Percentiles rank a stretch among this genome's conserved stretches.
Conservation (phyloP, 2,113 vertebrate species). For the Typhlomys cinereus region DNA sequence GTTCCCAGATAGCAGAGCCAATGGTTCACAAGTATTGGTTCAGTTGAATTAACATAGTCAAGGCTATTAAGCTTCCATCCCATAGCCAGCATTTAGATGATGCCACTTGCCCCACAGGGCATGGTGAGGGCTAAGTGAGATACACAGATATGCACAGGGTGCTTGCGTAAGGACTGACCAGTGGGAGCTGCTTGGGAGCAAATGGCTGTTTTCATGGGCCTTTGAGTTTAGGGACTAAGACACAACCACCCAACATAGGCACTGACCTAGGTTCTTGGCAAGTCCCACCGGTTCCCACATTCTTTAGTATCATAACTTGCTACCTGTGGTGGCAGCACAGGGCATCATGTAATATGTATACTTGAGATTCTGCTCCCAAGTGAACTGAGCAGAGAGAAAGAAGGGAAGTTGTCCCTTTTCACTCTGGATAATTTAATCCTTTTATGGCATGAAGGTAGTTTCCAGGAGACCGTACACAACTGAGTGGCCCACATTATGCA, state of each 20-base stretch:
- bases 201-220: neutral
- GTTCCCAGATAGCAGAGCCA: neutral
- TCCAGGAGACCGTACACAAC: neutral
- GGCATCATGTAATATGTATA: neutral
- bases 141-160: rapidly evolving
- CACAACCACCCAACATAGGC: neutral
- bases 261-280: neutral
- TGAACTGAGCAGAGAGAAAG: neutral
- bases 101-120: neutral
- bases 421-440: neutral
- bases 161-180: neutral
- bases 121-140: neutral
- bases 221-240: neutral
- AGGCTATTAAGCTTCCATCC: neutral
- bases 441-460: neutral
- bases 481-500: neutral
- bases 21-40: neutral
- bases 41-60: neutral
- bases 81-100: neutral
- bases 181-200: neutral
- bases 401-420: neutral
- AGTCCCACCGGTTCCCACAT: neutral
- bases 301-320: neutral
- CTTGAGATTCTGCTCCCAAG: neutral
- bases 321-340: neutral